A percentile compares a stretch with the other conserved stretches of the same genome.
Conservation (phyloP, 2,113 vertebrate genomes). For the Notarius lentiginosus region DNA sequence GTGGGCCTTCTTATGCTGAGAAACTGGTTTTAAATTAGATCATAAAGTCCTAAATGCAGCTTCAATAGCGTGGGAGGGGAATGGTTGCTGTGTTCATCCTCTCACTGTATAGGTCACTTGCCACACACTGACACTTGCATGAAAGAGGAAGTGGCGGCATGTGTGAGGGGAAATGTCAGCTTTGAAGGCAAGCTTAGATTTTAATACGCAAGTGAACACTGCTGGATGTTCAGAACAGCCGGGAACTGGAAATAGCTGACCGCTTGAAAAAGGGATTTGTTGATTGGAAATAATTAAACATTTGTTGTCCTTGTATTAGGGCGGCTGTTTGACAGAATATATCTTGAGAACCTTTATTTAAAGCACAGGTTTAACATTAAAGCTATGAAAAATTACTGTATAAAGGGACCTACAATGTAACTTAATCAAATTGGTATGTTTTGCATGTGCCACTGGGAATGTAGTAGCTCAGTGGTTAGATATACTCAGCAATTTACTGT, state of each 20-base stretch:
- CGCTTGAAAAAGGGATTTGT: background rate
- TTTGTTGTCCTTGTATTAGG: background rate
- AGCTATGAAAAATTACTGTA: background rate
- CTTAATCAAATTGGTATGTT: background rate
- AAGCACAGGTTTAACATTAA: background rate
- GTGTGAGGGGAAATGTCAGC: conserved; percentile 49
- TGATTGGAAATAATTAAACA: background rate
- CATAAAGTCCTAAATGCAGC: background rate
- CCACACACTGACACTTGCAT: conserved; percentile 38
- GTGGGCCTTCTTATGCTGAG: background rate
- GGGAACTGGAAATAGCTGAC: background rate
- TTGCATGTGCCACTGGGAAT: background rate
- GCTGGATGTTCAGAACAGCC: background rate
- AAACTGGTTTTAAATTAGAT: background rate
- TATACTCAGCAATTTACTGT: background rate
- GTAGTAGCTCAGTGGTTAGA: background rate
- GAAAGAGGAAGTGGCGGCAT: conserved; percentile 24
- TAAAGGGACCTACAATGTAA: background rate
- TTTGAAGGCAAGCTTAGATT: conserved; percentile 44
- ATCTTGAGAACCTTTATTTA: background rate
- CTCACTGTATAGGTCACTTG: conserved; percentile 48
- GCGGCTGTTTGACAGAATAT: background rate
- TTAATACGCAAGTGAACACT: background rate
- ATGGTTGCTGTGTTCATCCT: conserved; percentile 16
- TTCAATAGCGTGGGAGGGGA: background rate